These are phyloP conservation scores for Orthonychiurus folsomi DNA, from an alignment of 2,888 invertebrate genomes.

Conservation along the genomic window DNA sequence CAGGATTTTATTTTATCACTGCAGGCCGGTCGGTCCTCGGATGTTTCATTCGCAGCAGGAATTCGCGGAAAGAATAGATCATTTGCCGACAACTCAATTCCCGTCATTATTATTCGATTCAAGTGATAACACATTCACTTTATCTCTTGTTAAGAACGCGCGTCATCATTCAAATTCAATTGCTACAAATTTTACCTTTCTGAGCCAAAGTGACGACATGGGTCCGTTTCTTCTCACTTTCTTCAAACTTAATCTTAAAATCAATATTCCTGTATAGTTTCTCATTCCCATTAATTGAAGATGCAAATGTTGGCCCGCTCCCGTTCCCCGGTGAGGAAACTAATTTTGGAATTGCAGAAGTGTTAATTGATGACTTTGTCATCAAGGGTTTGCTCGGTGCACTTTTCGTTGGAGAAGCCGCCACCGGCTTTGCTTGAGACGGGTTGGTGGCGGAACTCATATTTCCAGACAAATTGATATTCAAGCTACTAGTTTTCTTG, in stretches of 20 bases:
- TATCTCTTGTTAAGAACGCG: no score
- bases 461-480: constrained; percentile 26
- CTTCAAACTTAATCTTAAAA: constrained; percentile 63
- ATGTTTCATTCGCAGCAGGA: no score
- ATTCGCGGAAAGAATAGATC: no score
- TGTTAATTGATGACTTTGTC: constrained; percentile 1
- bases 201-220: constrained; percentile 58
- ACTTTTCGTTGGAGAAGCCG: constrained; percentile 8
- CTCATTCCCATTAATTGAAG: background rate
- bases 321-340: constrained; percentile 9
- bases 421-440: background rate
- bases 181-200: constrained; percentile 51
- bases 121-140: no score
- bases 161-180: no score
- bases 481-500: constrained; percentile 36
- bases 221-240: constrained; percentile 60
- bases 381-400: constrained; percentile 2
- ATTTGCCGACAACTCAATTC: no score
- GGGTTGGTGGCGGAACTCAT: background rate
- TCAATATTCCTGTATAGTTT: constrained; percentile 29
- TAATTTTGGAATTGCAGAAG: constrained; percentile 8
- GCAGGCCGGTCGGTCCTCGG: no score
- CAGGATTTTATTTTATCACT: no score
- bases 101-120: no score
- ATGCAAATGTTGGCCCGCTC: background rate